Conservation (phyloP, 2,113 vertebrate genomes). For the Hirundichthys speculiger region DNA sequence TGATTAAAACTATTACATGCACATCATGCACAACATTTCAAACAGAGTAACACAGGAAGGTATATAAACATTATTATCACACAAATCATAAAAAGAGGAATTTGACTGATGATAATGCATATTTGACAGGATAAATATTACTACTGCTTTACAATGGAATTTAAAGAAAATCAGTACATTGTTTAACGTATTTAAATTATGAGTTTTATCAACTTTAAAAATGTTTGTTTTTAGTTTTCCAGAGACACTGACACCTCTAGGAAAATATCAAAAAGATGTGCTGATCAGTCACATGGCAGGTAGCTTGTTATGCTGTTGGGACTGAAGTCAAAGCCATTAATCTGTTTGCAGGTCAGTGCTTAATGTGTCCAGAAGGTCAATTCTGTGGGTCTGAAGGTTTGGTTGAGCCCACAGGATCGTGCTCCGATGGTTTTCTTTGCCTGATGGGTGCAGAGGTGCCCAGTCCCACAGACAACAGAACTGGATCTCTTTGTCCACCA, state of each 20-base stretch:
- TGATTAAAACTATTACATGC: too few species aligned
- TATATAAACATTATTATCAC: too few species aligned
- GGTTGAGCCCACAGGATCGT: slow-evolving; percentile 78
- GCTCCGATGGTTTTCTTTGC: slow-evolving; percentile 81
- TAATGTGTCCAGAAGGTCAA: slow-evolving; percentile 75
- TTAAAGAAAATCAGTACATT: too few species aligned
- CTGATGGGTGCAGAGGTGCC: slow-evolving; percentile 72
- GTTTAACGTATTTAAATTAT: too few species aligned
- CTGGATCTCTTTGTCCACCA: slow-evolving; percentile 79
- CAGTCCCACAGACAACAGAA: slow-evolving; percentile 81
- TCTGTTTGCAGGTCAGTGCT: slow-evolving; percentile 77
- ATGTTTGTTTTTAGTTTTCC: neutral
- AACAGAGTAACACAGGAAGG: too few species aligned
- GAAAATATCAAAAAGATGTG: neutral
- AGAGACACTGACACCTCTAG: neutral
- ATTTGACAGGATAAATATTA: too few species aligned
- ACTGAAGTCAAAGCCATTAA: slow-evolving; percentile 24
- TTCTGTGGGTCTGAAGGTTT: slow-evolving; percentile 83
- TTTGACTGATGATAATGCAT: too few species aligned
- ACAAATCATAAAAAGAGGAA: too few species aligned
- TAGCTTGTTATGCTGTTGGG: slow-evolving; percentile 42
- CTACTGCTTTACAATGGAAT: too few species aligned
- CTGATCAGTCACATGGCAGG: slow-evolving; percentile 23
- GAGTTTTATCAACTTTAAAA: too few species aligned
- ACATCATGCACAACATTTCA: too few species aligned